Base-by-base conservation (phyloP, 2,888 invertebrate genomes). In the Euproctis similis region DNA sequence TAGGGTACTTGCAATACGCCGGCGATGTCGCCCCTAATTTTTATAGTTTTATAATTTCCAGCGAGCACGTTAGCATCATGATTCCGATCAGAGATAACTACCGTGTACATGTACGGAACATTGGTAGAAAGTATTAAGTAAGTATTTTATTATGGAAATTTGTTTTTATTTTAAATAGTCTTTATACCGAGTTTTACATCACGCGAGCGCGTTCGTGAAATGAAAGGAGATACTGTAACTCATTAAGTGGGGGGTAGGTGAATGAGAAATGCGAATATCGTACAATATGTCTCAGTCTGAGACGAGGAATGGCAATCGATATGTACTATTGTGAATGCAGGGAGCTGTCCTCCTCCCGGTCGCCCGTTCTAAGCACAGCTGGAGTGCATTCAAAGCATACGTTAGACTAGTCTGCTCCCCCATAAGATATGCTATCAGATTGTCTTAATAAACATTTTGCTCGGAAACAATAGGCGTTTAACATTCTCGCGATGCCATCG, bases 401-500 rank as follows among this genome's bases (percentile, higher is more conserved):
- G 76, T 69, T 71, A 67, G 71, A 65, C 64, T 65, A 59, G 65
- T 55, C 67, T 58, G 62, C 62, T 65, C 71, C 72, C 68, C 69
- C 66, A 71, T 58, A 69, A 65, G 72, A 75, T 74, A 71, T 58
- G 65, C 46, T 81, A 82, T 82, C 81, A 65, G 81, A 82, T 82
- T 70, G 71, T 77, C 82, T 81, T 82, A 81, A 77, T 81, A 80
- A 80, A 80, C 81, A 80, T 76, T n/a, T 76, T 55, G 70, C 60
- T 54, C 51, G 70, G 67, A 75, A 74, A 82, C 81, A 82, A 82
- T 74, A 63, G 59, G 42, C 69, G 67, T 66, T 70, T 71, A 73
- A 68, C 73, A 73, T 74, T 65, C 57, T 64, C 59, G 59, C 55
- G 58, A 60, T 52, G 59, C 62, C 59, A 52, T 52, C 48, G 48